phyloP scores from a whole-genome alignment of 1,140 invertebrate genomes.

The Neomicropteryx cornuta region DNA sequence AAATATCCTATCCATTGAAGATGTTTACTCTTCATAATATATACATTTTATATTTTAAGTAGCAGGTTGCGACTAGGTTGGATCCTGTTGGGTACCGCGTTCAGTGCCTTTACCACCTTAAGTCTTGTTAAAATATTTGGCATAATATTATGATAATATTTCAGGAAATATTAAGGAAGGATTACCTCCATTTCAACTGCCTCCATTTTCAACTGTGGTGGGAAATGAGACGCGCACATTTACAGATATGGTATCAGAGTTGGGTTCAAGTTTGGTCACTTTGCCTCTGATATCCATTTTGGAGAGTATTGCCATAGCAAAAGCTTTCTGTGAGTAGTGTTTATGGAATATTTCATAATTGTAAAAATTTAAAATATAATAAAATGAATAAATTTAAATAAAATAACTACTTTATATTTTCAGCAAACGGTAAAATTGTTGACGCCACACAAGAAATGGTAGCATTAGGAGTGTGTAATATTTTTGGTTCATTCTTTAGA shows the following conservation, averaged over 20 bases:
- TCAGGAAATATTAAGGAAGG: conserved; percentile 38
- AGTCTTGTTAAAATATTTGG: conserved; percentile 6
- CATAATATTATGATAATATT: conserved; percentile 3
- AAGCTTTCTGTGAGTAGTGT: conserved; percentile 64
- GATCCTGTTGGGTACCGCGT: too few species aligned
- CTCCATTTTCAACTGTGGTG: conserved; percentile 43
- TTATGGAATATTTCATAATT: too few species aligned
- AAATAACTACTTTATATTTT: conserved; percentile 7
- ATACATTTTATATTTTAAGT: too few species aligned
- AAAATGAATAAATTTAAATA: too few species aligned
- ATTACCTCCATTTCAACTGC: conserved; percentile 43
- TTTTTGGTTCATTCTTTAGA: conserved; percentile 67
- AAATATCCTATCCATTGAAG: too few species aligned
- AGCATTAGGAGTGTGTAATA: conserved; percentile 63
- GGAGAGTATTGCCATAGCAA: conserved; percentile 66
- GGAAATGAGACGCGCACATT: conserved; percentile 39
- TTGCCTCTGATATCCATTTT: conserved; percentile 61
- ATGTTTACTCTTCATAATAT: too few species aligned
- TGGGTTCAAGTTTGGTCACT: conserved; percentile 48
- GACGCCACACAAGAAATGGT: conserved; percentile 70
- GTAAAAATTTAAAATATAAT: too few species aligned
- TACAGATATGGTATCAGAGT: conserved; percentile 44
- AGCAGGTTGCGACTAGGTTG: too few species aligned
- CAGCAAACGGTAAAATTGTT: conserved; percentile 56
- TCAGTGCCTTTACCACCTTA: too few species aligned